Percentiles rank a stretch among this genome's conserved stretches.
phyloP scores from a whole-genome alignment of 2,888 invertebrate genomes.

The Adelphocoris suturalis region DNA sequence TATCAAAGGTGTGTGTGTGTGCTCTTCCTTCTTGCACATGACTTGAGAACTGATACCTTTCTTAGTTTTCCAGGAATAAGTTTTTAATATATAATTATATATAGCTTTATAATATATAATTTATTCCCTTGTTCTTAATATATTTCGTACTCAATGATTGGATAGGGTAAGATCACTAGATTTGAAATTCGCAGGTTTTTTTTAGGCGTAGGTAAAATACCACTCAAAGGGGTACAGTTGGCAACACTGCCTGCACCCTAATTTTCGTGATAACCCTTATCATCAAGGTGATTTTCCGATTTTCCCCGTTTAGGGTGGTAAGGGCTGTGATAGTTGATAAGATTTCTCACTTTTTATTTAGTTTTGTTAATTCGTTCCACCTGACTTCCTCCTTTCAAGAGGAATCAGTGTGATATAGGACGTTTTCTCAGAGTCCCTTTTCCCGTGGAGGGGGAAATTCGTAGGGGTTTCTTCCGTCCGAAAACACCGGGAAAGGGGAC shows the following conservation, averaged over 20 bases:
- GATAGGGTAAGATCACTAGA: no score
- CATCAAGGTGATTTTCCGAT: neutral
- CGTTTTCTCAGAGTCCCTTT: neutral
- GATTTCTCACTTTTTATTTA: constrained; percentile 11
- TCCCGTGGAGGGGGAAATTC: neutral
- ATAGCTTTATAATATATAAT: no score
- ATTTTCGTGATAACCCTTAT: constrained; percentile 32
- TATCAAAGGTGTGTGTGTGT: neutral
- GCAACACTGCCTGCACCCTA: neutral
- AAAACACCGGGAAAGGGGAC: constrained; percentile 35
- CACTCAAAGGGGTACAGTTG: neutral
- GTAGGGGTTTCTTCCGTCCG: neutral
- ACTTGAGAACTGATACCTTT: no score
- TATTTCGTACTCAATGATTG: no score
- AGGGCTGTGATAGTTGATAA: constrained; percentile 55
- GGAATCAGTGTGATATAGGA: neutral
- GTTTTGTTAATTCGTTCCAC: neutral
- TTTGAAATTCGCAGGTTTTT: neutral
- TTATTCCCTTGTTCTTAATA: no score
- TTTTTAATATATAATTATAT: no score
- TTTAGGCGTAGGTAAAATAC: neutral
- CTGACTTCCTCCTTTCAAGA: neutral
- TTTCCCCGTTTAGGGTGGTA: neutral
- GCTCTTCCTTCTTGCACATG: no score
- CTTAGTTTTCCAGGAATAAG: no score